Percentiles rank a stretch among this genome's conserved stretches.
phyloP scores from a whole-genome alignment of 2,113 vertebrate genomes.

The Hydrochoerus hydrochaeris region DNA sequence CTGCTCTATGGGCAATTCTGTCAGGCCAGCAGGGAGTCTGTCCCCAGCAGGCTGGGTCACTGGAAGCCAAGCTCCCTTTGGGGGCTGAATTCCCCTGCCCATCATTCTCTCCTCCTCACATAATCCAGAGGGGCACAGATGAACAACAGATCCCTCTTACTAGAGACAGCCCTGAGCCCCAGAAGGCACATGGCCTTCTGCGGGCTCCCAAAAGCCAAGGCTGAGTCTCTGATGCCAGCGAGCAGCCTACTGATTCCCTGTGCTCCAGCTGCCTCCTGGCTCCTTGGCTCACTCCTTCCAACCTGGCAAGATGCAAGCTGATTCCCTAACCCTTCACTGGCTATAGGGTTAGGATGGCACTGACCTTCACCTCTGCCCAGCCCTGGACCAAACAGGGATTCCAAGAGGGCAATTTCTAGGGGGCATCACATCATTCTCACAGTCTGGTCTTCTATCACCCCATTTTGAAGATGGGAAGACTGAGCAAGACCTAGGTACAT shows the following conservation, averaged over 20 bases:
- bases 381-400: neutral
- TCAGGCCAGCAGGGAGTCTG: neutral
- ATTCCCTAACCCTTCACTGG: neutral
- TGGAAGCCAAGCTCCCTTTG: neutral
- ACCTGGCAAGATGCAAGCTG: neutral
- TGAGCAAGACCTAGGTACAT: neutral
- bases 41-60: neutral
- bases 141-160: neutral
- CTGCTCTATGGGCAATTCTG: neutral
- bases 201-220: neutral
- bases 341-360: neutral
- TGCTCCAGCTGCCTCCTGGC: neutral
- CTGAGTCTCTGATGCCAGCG: neutral
- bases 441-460: neutral
- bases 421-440: neutral
- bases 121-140: neutral
- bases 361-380: neutral
- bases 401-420: neutral
- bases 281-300: neutral
- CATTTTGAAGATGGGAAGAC: neutral
- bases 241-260: neutral
- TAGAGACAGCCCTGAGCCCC: neutral
- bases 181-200: neutral
- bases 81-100: neutral
- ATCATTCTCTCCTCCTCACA: neutral